These are phyloP conservation scores for Rhizomys pruinosus DNA, from an alignment of 2,113 vertebrate species.

Conservation along the genomic window DNA sequence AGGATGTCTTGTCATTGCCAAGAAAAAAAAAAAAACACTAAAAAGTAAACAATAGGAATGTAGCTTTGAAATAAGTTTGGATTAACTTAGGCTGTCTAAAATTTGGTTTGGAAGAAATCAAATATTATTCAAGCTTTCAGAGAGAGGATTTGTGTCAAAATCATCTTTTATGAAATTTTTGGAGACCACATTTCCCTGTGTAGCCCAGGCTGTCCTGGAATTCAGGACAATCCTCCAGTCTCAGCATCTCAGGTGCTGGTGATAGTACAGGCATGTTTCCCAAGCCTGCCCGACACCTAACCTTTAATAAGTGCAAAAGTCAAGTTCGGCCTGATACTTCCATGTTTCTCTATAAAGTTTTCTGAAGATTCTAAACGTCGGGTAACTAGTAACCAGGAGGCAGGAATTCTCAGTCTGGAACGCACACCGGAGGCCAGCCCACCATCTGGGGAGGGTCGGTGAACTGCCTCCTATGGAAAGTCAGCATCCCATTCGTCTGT, in stretches of 20 bases:
- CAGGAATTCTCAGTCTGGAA: neutral
- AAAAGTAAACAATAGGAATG: constrained; percentile 65
- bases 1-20: constrained; percentile 64
- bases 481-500: neutral
- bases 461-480: constrained; percentile 20
- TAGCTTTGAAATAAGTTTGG: constrained; percentile 68
- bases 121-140: constrained; percentile 60
- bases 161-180: constrained; percentile 19
- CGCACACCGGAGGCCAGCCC: neutral
- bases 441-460: neutral
- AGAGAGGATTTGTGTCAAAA: constrained; percentile 48
- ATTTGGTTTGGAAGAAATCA: constrained; percentile 73
- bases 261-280: neutral
- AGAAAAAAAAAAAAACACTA: constrained; percentile 39
- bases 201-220: neutral
- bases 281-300: neutral
- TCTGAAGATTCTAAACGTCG: neutral
- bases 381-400: neutral
- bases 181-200: neutral
- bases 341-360: constrained; percentile 1
- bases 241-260: neutral
- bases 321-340: neutral
- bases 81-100: constrained; percentile 72
- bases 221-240: neutral
- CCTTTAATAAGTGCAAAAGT: constrained; percentile 44